phyloP scores from a whole-genome alignment of 2,888 invertebrate species.

The Caenorhabditis sp. region DNA sequence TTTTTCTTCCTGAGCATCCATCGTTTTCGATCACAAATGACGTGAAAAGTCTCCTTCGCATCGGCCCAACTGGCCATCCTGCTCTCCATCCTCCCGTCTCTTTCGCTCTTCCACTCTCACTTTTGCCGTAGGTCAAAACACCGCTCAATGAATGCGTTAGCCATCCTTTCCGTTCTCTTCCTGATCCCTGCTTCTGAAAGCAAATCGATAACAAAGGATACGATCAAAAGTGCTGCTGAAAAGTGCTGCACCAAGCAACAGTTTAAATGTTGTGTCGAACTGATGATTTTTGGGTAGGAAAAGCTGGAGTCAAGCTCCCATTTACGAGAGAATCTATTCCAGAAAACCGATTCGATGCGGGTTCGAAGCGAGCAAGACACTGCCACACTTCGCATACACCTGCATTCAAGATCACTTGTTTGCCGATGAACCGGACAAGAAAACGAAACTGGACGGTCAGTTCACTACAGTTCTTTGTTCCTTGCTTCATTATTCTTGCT shows the following conservation, averaged over 20 bases:
- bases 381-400: conserved; percentile 11
- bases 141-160: not conserved
- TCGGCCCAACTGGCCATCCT: not conserved
- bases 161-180: not conserved
- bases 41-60: not conserved
- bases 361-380: conserved; percentile 17
- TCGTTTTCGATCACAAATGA: not conserved
- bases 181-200: not conserved
- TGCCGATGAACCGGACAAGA: conserved; percentile 18
- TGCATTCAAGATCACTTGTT: conserved; percentile 36
- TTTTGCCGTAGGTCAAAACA: not conserved
- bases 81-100: not conserved
- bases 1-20: not conserved
- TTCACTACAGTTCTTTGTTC: no score
- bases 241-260: conserved; percentile 35
- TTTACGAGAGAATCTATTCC: conserved; percentile 4
- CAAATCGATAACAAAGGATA: not conserved
- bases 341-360: conserved; percentile 48
- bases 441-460: conserved; percentile 27
- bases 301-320: no score
- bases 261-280: conserved; percentile 40
- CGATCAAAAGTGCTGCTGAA: conserved; percentile 14
- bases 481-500: no score
- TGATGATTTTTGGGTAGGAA: conserved; percentile 33
- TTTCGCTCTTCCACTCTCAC: conserved; percentile 7